Evolutionary conservation across 2,113 vertebrate genomes (phyloP).

Genomic region (Labrus mixtus): DNA sequence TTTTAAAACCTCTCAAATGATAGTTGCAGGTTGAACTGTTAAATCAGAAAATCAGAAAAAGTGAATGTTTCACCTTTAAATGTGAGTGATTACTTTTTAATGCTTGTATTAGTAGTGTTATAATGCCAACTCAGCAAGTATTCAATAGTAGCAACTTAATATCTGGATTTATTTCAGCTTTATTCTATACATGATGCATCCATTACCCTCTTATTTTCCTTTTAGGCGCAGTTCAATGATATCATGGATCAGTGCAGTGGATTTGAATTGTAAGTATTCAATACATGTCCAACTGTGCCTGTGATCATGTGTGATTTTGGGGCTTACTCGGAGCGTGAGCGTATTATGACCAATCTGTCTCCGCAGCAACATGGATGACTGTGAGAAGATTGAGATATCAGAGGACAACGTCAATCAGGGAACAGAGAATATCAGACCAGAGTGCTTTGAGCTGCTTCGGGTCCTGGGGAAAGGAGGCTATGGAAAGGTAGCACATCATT

Average conservation of each 20-base stretch:
- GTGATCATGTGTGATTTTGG: background rate
- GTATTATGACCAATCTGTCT: conserved; percentile 4
- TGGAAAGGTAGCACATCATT: conserved; percentile 89
- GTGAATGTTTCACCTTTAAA: background rate
- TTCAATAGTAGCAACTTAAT: background rate
- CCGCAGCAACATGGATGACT: conserved; percentile 96
- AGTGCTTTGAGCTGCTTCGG: conserved; percentile 97
- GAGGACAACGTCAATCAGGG: conserved; percentile 98
- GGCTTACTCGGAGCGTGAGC: background rate
- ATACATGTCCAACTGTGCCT: background rate
- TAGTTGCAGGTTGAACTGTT: too few species aligned
- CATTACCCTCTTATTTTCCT: background rate
- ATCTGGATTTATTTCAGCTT: background rate
- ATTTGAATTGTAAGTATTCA: conserved; percentile 79
- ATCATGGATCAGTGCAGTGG: conserved; percentile 82
- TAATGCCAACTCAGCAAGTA: background rate
- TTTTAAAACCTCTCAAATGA: too few species aligned
- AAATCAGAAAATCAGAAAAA: background rate
- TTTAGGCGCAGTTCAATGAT: conserved; percentile 69
- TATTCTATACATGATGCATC: background rate
- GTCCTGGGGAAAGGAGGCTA: conserved; percentile 99
- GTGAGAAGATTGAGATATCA: conserved; percentile 99
- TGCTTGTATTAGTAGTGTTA: background rate
- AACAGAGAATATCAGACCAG: conserved; percentile 96
- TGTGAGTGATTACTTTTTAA: background rate